These are phyloP conservation scores for Oceanodroma leucorhoa DNA, from an alignment of 2,797 vertebrate genomes.

Conservation along the genomic window DNA sequence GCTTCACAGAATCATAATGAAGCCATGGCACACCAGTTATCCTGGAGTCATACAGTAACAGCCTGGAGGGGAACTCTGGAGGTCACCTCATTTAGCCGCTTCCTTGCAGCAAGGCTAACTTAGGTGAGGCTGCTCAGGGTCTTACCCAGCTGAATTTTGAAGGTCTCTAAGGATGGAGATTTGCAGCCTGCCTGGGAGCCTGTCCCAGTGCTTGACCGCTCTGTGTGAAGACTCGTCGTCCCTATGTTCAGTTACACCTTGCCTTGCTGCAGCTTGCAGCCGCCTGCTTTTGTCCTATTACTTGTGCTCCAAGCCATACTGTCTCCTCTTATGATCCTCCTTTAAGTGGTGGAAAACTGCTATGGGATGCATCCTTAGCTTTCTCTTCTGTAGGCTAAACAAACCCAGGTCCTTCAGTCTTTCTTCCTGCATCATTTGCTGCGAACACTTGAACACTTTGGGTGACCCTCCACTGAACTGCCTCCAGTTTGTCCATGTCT, in stretches of 20 bases:
- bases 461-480: not conserved
- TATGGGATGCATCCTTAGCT: not conserved
- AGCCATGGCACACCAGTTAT: not conserved
- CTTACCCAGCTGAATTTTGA: not conserved
- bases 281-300: not conserved
- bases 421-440: not conserved
- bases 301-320: not conserved
- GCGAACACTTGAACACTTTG: not conserved
- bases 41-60: not conserved
- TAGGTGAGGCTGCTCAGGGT: not conserved
- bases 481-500: not conserved
- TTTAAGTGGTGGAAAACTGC: not conserved
- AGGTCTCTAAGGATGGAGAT: not conserved
- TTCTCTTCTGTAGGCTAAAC: not conserved
- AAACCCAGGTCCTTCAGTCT: not conserved
- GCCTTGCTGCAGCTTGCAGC: not conserved
- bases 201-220: not conserved
- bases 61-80: not conserved
- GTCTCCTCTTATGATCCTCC: accelerated
- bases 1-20: not conserved
- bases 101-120: not conserved
- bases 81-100: not conserved
- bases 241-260: not conserved
- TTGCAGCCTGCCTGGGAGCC: not conserved
- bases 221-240: not conserved